These are phyloP conservation scores for Cydia pomonella DNA, from an alignment of 1,140 invertebrate species.

Conservation along the genomic window DNA sequence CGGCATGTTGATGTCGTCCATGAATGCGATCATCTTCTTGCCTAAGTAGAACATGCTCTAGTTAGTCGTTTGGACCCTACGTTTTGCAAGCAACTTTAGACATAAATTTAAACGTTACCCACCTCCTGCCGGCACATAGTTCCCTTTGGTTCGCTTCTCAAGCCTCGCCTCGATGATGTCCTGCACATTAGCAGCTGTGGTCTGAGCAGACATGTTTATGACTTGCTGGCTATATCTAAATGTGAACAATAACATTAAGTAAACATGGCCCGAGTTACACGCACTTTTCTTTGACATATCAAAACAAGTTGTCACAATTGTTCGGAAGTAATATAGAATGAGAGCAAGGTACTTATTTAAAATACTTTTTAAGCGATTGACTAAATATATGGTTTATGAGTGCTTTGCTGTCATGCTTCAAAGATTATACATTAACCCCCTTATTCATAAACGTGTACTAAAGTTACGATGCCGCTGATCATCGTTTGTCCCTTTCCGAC, in stretches of 20 bases:
- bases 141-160: slow-evolving; percentile 91
- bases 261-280: not conserved
- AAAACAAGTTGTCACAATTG: no score
- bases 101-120: not conserved
- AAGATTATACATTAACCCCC: no score
- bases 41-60: slow-evolving; percentile 49
- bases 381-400: no score
- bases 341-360: not conserved
- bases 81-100: no score
- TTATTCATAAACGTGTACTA: no score
- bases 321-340: not conserved
- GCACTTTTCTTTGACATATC: no score
- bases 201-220: slow-evolving; percentile 93
- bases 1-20: slow-evolving; percentile 96
- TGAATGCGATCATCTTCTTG: slow-evolving; percentile 90
- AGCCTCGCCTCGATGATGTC: slow-evolving; percentile 90
- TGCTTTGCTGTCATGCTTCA: no score
- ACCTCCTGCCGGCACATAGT: slow-evolving; percentile 87
- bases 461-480: no score
- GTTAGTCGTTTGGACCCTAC: not conserved
- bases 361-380: no score
- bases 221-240: slow-evolving; percentile 84
- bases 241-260: slow-evolving; percentile 19
- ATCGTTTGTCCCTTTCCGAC: no score
- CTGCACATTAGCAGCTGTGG: slow-evolving; percentile 88